Percentiles rank a stretch among this genome's conserved stretches.
These are phyloP conservation scores for Ommatoiulus sabulosus DNA, from an alignment of 2,888 invertebrate species.

Conservation along the genomic window DNA sequence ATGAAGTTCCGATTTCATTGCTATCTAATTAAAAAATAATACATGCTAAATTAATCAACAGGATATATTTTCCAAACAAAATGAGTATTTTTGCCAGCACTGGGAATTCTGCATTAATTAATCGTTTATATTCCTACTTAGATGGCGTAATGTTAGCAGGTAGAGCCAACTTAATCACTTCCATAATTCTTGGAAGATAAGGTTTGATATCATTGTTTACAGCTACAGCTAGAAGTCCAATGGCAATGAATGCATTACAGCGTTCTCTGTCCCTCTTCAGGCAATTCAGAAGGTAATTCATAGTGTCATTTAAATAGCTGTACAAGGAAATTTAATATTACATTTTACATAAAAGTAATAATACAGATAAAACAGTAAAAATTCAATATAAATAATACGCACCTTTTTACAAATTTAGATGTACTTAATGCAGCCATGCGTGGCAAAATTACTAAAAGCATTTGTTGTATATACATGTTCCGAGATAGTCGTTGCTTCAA, in stretches of 20 bases:
- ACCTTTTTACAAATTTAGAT: conserved; percentile 79
- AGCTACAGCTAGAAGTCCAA: conserved; percentile 91
- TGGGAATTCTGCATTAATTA: not conserved
- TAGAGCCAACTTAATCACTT: conserved; percentile 79
- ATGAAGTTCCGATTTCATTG: not conserved
- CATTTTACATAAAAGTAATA: not conserved
- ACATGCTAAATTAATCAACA: no score
- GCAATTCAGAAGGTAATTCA: conserved; percentile 81
- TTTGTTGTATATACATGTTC: conserved; percentile 86
- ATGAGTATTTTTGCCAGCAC: not conserved
- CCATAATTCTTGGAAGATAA: conserved; percentile 87
- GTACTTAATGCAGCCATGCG: conserved; percentile 93
- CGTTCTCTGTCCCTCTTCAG: conserved; percentile 87
- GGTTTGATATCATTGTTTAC: conserved; percentile 83
- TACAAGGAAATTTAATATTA: conserved; percentile 50
- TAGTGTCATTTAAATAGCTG: conserved; percentile 78
- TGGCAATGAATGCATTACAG: conserved; percentile 87
- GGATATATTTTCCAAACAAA: no score
- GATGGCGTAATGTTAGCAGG: conserved; percentile 72
- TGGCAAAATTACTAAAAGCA: conserved; percentile 87
- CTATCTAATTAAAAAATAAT: not conserved
- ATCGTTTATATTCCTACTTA: conserved; percentile 63
- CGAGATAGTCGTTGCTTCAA: conserved; percentile 81
- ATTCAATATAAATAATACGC: conserved; percentile 60
- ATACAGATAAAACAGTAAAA: conserved; percentile 20